These are phyloP conservation scores for Galerucella calmariensis DNA, from an alignment of 2,888 invertebrate genomes.

Conservation along the genomic window DNA sequence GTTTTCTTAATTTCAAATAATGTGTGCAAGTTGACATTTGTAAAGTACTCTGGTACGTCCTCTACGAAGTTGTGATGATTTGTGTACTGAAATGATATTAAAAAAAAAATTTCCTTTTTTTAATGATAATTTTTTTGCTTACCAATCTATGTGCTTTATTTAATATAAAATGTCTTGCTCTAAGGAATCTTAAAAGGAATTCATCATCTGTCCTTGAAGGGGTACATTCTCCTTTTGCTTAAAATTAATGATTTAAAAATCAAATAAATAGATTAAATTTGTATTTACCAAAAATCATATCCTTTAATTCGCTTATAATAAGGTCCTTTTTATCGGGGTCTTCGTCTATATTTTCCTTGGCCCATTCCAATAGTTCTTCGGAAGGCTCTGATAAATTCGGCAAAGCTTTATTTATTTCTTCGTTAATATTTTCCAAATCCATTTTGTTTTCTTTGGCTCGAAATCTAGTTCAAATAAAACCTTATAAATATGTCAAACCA, in stretches of 20 bases:
- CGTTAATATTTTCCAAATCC: background rate
- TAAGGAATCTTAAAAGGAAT: conserved; percentile 76
- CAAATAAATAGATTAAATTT: background rate
- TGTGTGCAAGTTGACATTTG: conserved; percentile 73
- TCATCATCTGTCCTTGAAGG: conserved; percentile 80
- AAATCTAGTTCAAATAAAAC: background rate
- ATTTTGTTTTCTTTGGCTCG: background rate
- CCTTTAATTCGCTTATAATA: conserved; percentile 70
- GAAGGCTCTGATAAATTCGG: conserved; percentile 73
- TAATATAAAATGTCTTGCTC: conserved; percentile 78
- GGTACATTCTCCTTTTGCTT: conserved; percentile 78
- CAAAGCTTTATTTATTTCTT: background rate
- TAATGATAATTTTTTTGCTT: conserved; percentile 54
- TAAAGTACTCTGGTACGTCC: conserved; percentile 73
- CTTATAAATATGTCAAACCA: too few relatives aligned
- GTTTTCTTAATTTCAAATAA: conserved; percentile 72
- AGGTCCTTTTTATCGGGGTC: conserved; percentile 47
- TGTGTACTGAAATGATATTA: conserved; percentile 69
- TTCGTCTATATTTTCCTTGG: conserved; percentile 48
- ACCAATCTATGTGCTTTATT: conserved; percentile 79
- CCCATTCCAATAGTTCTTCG: conserved; percentile 58
- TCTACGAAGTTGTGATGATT: conserved; percentile 79
- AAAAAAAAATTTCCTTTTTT: background rate
- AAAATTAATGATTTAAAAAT: conserved; percentile 52
- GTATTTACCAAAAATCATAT: conserved; percentile 75